These are phyloP conservation scores for Cavia porcellus DNA, from an alignment of 2,113 vertebrate species.

Conservation along the genomic window DNA sequence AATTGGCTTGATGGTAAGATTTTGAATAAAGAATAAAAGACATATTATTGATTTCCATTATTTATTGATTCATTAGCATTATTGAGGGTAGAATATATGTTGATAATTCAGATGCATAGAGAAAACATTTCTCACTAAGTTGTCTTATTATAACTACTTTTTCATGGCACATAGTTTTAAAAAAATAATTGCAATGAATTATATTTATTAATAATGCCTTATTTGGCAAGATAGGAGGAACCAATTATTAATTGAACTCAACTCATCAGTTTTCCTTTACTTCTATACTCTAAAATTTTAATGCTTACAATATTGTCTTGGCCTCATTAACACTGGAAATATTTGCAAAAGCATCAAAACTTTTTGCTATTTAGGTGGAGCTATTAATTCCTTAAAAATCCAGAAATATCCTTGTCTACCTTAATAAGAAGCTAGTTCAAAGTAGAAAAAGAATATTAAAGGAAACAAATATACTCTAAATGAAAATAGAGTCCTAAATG, in stretches of 20 bases:
- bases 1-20: background rate
- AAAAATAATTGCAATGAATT: background rate
- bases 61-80: background rate
- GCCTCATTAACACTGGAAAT: background rate
- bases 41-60: no score
- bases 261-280: background rate
- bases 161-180: background rate
- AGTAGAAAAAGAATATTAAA: background rate
- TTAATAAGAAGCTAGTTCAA: background rate
- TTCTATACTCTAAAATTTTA: background rate
- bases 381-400: background rate
- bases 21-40: background rate
- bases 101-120: background rate
- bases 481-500: background rate
- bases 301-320: background rate
- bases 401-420: background rate
- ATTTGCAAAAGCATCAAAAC: background rate
- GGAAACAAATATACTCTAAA: background rate
- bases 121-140: background rate
- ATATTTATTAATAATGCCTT: background rate
- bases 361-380: background rate
- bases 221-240: background rate
- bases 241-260: background rate
- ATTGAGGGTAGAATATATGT: background rate
- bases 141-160: background rate